Percentiles rank a stretch among this genome's conserved stretches.
phyloP scores from a whole-genome alignment of 2,888 invertebrate genomes.

The Cordilura impudica region DNA sequence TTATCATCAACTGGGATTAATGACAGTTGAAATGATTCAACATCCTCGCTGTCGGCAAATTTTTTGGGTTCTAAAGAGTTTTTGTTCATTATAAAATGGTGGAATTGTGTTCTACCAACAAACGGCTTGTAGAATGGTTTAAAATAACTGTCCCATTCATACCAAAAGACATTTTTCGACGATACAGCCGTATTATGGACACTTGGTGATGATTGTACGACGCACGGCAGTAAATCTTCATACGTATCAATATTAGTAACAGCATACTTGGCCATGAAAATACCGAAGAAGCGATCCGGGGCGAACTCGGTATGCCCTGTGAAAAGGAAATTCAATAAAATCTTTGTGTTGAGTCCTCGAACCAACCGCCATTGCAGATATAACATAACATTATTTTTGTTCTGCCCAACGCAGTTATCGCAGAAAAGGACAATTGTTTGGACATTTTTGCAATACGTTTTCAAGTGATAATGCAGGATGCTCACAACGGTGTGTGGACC shows the following conservation, averaged over 20 bases:
- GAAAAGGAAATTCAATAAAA: conserved; percentile 1
- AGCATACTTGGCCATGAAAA: conserved; percentile 13
- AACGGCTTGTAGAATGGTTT: too few species aligned
- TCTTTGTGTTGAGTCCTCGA: not conserved
- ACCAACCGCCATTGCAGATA: not conserved
- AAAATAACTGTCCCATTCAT: too few species aligned
- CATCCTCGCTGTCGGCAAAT: too few species aligned
- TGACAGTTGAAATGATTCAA: too few species aligned
- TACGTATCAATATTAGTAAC: not conserved
- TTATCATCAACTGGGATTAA: too few species aligned
- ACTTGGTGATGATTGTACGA: too few species aligned
- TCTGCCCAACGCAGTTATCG: not conserved
- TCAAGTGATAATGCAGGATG: conserved; percentile 1
- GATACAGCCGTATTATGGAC: too few species aligned
- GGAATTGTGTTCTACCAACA: too few species aligned
- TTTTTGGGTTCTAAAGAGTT: too few species aligned
- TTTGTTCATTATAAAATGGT: too few species aligned
- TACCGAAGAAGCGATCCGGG: conserved; percentile 11
- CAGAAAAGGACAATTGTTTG: conserved; percentile 1
- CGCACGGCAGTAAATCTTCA: too few species aligned
- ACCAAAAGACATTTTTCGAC: too few species aligned
- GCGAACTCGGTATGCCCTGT: conserved; percentile 2
- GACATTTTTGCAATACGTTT: conserved; percentile 12
- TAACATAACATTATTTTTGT: conserved; percentile 5
- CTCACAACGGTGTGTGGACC: conserved; percentile 2